phyloP scores from a whole-genome alignment of 1,140 invertebrate genomes.

The Drusus annulatus region DNA sequence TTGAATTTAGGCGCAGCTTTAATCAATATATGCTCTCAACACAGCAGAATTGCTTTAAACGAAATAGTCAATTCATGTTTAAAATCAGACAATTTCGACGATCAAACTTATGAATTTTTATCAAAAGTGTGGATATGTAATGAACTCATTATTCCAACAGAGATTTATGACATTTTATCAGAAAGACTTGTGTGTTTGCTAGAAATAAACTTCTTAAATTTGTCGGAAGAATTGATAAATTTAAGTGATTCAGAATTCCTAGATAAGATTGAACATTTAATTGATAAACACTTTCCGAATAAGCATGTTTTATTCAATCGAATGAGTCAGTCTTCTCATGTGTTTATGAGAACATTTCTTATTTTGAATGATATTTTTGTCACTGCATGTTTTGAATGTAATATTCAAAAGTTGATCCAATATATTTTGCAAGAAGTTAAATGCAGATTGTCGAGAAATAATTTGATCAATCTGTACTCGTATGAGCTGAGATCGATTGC shows the following conservation, averaged over 20 bases:
- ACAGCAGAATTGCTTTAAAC: not conserved
- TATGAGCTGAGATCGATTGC: not conserved
- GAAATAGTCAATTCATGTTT: not conserved
- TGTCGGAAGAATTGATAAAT: not conserved
- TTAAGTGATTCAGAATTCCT: conserved; percentile 7
- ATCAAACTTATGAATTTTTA: conserved; percentile 20
- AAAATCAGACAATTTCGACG: not conserved
- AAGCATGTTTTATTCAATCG: conserved; percentile 10
- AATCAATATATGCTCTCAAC: conserved; percentile 21
- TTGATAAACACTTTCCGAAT: conserved; percentile 27
- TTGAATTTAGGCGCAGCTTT: conserved; percentile 17
- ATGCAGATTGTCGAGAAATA: not conserved
- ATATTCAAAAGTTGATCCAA: conserved; percentile 8
- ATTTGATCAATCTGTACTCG: conserved; percentile 8
- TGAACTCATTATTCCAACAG: not conserved
- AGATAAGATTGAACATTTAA: not conserved
- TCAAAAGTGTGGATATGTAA: conserved; percentile 15
- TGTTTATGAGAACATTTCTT: conserved; percentile 6
- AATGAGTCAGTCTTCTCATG: not conserved
- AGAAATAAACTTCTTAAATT: conserved; percentile 17
- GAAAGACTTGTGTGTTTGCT: not conserved
- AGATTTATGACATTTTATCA: conserved; percentile 22
- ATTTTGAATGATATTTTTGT: conserved; percentile 34
- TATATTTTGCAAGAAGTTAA: conserved; percentile 17
- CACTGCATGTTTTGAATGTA: conserved; percentile 4